A percentile compares a stretch with the other conserved stretches of the same genome.
Evolutionary conservation across 2,888 invertebrate genomes (phyloP).

Genomic region (Tiphia femorata): DNA sequence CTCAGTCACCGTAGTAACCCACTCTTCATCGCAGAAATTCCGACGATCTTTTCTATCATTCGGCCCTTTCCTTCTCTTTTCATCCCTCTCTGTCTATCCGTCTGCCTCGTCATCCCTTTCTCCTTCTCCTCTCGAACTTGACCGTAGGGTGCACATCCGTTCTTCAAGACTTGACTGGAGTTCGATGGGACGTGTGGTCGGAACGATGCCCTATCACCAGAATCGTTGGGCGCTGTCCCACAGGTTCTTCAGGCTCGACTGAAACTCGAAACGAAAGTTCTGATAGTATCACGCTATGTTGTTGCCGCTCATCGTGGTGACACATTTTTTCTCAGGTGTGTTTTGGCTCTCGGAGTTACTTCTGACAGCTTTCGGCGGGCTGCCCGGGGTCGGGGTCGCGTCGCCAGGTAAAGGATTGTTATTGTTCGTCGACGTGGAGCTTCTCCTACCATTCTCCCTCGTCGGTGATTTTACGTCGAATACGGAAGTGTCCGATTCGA

Average conservation of each 20-base stretch:
- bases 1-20: no score
- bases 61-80: conserved; percentile 10
- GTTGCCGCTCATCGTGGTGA: conserved; percentile 73
- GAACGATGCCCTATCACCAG: conserved; percentile 45
- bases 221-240: conserved; percentile 63
- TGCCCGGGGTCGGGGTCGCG: conserved; percentile 65
- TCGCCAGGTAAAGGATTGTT: conserved; percentile 69
- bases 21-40: no score
- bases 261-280: conserved; percentile 64
- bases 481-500: conserved; percentile 75
- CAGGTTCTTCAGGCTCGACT: conserved; percentile 59
- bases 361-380: conserved; percentile 69
- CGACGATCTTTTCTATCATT: no score
- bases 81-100: background rate
- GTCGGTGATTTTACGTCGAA: conserved; percentile 73
- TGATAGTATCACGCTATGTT: conserved; percentile 72
- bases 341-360: conserved; percentile 73
- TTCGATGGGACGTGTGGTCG: background rate
- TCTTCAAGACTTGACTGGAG: background rate
- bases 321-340: conserved; percentile 71
- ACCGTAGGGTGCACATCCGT: background rate
- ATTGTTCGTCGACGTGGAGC: conserved; percentile 71
- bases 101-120: background rate
- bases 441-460: conserved; percentile 68
- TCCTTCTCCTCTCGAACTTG: background rate